phyloP scores from a whole-genome alignment of 2,888 invertebrate species.

The Theristus sp. region DNA sequence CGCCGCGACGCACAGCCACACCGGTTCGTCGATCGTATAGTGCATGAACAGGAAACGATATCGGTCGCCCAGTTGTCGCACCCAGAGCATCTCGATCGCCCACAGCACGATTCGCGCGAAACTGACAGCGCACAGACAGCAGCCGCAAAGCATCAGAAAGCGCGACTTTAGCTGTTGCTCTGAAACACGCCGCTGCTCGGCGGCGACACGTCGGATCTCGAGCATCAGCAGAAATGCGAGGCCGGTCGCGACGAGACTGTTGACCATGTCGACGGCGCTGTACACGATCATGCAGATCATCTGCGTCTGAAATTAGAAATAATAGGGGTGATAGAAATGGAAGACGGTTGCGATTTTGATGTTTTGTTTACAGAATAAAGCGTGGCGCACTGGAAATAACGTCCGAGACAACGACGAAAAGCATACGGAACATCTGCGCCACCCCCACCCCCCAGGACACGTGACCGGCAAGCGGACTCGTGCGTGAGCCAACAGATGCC shows the following conservation, averaged over 20 bases:
- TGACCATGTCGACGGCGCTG: not conserved
- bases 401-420: too few relatives aligned
- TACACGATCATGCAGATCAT: not conserved
- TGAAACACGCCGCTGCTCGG: not conserved
- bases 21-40: conserved; percentile 8
- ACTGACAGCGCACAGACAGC: not conserved
- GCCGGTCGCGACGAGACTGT: not conserved
- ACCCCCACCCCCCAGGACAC: too few relatives aligned
- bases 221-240: not conserved
- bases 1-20: conserved; percentile 1
- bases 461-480: too few relatives aligned
- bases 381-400: too few relatives aligned
- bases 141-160: not conserved
- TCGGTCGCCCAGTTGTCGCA: not conserved
- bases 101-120: not conserved
- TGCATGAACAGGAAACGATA: conserved; percentile 4
- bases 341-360: too few relatives aligned
- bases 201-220: not conserved
- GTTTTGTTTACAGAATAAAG: too few relatives aligned
- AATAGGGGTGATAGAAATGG: too few relatives aligned
- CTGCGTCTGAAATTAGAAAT: too few relatives aligned
- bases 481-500: too few relatives aligned
- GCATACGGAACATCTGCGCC: too few relatives aligned
- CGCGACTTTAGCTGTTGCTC: not conserved
- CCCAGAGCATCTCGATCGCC: conserved; percentile 2